These are phyloP conservation scores for Phoeniculus purpureus DNA, from an alignment of 2,797 vertebrate genomes.

Conservation along the genomic window DNA sequence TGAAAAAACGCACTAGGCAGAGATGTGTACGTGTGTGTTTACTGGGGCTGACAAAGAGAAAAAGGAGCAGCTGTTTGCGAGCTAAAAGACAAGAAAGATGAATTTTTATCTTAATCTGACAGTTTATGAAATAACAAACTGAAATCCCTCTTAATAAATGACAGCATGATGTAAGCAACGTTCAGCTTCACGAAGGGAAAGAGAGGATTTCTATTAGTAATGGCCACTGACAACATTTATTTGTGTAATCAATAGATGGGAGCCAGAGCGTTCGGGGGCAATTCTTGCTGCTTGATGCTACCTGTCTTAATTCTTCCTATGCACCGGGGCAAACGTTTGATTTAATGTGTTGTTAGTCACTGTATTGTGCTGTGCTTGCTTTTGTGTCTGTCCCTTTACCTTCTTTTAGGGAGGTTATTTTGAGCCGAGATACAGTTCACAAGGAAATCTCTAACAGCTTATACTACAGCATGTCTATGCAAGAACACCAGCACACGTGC, in stretches of 20 bases:
- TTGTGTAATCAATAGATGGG: neutral
- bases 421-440: neutral
- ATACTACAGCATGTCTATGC: neutral
- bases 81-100: neutral
- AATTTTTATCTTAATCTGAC: neutral
- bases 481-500: neutral
- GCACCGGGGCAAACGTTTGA: neutral
- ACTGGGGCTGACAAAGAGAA: neutral
- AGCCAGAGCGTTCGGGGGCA: neutral
- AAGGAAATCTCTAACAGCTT: neutral
- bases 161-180: neutral
- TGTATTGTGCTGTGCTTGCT: neutral
- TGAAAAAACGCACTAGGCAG: neutral
- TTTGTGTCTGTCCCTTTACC: neutral
- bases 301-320: neutral
- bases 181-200: neutral
- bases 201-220: neutral
- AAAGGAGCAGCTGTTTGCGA: neutral
- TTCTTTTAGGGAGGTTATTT: neutral
- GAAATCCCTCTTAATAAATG: neutral
- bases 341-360: neutral
- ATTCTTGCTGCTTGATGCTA: neutral
- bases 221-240: neutral
- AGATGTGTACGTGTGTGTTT: neutral
- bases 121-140: neutral